These are phyloP conservation scores for Saguinus imperator DNA, from an alignment of 2,113 vertebrate species.

Conservation along the genomic window DNA sequence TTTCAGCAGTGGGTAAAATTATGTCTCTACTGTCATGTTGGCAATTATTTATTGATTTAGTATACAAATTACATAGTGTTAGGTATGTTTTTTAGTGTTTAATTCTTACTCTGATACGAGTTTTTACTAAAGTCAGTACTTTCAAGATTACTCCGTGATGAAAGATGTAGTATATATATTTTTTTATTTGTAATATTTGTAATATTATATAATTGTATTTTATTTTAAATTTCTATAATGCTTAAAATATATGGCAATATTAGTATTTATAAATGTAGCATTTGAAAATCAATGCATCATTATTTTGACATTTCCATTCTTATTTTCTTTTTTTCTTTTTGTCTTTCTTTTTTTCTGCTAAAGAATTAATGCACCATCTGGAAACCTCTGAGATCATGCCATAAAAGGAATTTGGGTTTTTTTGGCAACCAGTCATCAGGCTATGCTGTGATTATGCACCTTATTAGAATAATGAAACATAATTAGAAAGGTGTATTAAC, in stretches of 20 bases:
- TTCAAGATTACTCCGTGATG: constrained; percentile 41
- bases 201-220: constrained; percentile 49
- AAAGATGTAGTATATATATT: neutral
- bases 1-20: constrained; percentile 31
- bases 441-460: constrained; percentile 64
- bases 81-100: constrained; percentile 50
- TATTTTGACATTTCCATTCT: constrained; percentile 69
- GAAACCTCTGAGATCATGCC: constrained; percentile 74
- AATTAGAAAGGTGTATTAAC: constrained; percentile 71
- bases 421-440: constrained; percentile 68
- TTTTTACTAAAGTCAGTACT: constrained; percentile 52
- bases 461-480: constrained; percentile 73
- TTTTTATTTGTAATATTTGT: constrained; percentile 41
- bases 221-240: constrained; percentile 46
- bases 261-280: constrained; percentile 63
- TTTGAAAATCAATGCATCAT: constrained; percentile 61
- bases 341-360: constrained; percentile 37
- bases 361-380: constrained; percentile 79
- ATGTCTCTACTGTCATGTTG: neutral
- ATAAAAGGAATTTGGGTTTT: constrained; percentile 75
- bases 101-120: constrained; percentile 15
- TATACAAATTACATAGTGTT: constrained; percentile 20
- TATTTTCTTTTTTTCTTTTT: constrained; percentile 58
- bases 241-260: constrained; percentile 59
- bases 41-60: constrained; percentile 51